Conservation (phyloP, 2,797 vertebrate species). For the Dipus sagitta region DNA sequence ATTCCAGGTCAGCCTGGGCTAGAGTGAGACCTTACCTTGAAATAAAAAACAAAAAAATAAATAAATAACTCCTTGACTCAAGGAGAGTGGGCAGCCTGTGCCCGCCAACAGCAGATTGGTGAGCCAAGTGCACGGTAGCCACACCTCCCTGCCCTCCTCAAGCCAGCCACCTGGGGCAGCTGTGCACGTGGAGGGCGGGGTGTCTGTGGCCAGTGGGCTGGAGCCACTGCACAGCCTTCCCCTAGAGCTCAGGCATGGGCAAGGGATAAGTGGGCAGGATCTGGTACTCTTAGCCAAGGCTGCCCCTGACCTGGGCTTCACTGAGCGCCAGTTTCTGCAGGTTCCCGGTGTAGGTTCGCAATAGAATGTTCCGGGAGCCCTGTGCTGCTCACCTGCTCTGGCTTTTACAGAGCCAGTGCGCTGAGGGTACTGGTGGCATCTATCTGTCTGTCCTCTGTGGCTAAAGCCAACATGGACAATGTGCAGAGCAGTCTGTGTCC, state of each 20-base stretch:
- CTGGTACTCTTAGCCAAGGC: accelerated
- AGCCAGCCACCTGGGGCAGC: not conserved
- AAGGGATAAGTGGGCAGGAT: not conserved
- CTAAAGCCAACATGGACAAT: not conserved
- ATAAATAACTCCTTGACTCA: slow-evolving; percentile 59
- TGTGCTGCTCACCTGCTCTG: no score
- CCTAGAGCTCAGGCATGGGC: not conserved
- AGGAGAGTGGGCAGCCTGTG: not conserved
- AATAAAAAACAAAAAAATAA: no score
- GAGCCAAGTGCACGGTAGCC: not conserved
- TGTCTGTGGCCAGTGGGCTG: not conserved
- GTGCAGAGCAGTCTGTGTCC: no score
- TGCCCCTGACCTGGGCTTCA: not conserved
- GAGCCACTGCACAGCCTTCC: not conserved
- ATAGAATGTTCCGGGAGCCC: not conserved
- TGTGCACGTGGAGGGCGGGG: not conserved
- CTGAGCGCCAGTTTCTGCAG: not conserved
- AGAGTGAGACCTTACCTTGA: no score
- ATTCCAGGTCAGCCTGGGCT: no score
- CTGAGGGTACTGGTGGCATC: not conserved
- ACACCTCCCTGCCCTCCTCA: accelerated
- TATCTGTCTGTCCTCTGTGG: not conserved
- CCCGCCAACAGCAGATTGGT: not conserved
- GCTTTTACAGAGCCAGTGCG: accelerated
- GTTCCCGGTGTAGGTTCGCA: accelerated